Conservation (phyloP, 2,888 invertebrate species). For the Calliphora vomitoria region DNA sequence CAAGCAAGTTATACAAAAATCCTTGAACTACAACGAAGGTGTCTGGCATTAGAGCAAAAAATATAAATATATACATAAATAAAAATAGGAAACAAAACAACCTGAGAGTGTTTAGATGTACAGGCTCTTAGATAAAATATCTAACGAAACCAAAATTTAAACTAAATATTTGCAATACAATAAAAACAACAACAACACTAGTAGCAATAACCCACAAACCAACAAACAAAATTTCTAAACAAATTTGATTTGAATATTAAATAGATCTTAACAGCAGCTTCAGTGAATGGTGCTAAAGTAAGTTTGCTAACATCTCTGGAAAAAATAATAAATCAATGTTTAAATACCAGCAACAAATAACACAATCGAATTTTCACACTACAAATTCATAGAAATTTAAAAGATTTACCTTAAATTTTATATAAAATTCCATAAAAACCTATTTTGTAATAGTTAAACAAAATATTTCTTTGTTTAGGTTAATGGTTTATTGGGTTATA, state of each 20-base stretch:
- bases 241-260: constrained; percentile 82
- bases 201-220: constrained; percentile 2
- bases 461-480: not conserved
- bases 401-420: not conserved
- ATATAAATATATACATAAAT: constrained; percentile 1
- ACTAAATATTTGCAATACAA: constrained; percentile 56
- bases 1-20: constrained; percentile 37
- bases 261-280: constrained; percentile 72
- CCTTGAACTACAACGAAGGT: constrained; percentile 33
- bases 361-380: no score
- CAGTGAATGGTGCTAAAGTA: not conserved
- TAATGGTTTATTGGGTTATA: not conserved
- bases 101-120: not conserved
- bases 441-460: no score
- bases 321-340: not conserved
- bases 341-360: not conserved
- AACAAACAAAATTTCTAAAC: constrained; percentile 70
- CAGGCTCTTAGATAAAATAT: constrained; percentile 21
- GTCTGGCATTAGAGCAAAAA: constrained; percentile 17
- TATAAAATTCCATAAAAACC: not conserved
- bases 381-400: not conserved
- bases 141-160: constrained; percentile 33
- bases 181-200: constrained; percentile 1
- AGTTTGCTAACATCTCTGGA: not conserved
- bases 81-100: constrained; percentile 2